Percentiles rank a stretch among this genome's conserved stretches.
Conservation (phyloP, 2,888 invertebrate genomes). For the Drosophila prolongata region DNA sequence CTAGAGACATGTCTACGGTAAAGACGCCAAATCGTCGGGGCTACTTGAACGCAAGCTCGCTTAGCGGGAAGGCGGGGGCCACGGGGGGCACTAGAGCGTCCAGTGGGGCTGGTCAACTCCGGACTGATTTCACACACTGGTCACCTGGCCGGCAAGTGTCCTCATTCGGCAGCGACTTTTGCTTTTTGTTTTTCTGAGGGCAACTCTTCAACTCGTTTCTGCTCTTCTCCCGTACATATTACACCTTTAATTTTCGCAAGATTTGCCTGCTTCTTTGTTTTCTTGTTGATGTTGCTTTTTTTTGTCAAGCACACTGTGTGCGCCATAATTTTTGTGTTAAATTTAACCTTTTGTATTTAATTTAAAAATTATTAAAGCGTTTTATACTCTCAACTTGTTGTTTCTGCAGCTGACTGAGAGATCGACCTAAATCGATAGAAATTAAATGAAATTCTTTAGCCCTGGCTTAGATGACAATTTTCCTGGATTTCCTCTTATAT, state of each 20-base stretch:
- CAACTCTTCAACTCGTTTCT: constrained; percentile 20
- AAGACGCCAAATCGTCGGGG: constrained; percentile 73
- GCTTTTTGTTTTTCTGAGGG: constrained; percentile 5
- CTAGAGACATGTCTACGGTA: constrained; percentile 56
- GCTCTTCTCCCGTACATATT: constrained; percentile 25
- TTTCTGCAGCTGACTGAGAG: constrained; percentile 30
- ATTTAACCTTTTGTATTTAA: constrained; percentile 50
- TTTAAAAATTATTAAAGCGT: constrained; percentile 79
- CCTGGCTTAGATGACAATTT: constrained; percentile 31
- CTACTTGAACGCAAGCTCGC: constrained; percentile 59
- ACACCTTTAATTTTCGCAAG: constrained; percentile 38
- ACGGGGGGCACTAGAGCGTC: background rate
- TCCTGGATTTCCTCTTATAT: constrained; percentile 34
- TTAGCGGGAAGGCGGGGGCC: constrained; percentile 40
- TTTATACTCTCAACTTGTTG: constrained; percentile 63
- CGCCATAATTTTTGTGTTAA: constrained; percentile 59
- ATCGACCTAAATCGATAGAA: constrained; percentile 32
- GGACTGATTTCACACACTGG: constrained; percentile 11
- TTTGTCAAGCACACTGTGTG: constrained; percentile 72
- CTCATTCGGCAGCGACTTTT: constrained; percentile 22
- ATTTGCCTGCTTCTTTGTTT: constrained; percentile 29
- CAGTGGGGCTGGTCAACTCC: constrained; percentile 1
- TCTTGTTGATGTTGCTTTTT: constrained; percentile 21
- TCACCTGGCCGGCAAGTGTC: constrained; percentile 20
- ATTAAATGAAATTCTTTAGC: constrained; percentile 53